A percentile compares a stretch with the other conserved stretches of the same genome.
Conservation (phyloP, 2,888 invertebrate genomes). For the Galeruca laticollis region DNA sequence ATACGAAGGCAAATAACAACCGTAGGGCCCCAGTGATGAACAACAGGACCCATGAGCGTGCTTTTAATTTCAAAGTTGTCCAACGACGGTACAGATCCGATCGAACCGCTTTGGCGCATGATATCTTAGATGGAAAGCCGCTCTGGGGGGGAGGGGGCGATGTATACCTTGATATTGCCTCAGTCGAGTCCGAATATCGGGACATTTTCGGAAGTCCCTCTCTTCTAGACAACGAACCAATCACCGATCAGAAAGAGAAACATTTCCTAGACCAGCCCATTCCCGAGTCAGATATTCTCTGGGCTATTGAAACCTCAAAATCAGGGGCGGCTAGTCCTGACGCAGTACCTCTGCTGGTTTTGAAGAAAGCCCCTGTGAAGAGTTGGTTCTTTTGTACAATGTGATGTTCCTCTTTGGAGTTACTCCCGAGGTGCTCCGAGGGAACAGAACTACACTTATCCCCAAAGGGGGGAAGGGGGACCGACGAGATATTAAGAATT, state of each 20-base stretch:
- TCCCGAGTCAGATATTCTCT: background rate
- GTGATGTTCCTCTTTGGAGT: slow-evolving; percentile 4
- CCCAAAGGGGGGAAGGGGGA: background rate
- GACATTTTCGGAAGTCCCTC: background rate
- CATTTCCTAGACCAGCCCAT: background rate
- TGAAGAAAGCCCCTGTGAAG: background rate
- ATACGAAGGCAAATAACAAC: background rate
- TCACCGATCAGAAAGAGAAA: background rate
- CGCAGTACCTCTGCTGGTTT: background rate
- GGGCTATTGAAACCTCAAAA: background rate
- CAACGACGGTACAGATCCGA: background rate
- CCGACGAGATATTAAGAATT: slow-evolving; percentile 44
- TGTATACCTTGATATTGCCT: background rate
- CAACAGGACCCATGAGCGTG: background rate
- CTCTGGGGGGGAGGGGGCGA: background rate
- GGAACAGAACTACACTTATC: background rate
- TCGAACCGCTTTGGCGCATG: background rate
- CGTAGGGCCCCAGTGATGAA: background rate
- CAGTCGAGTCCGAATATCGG: background rate
- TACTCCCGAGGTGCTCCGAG: background rate
- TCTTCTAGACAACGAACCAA: background rate
- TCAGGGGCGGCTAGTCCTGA: background rate
- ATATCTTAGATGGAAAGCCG: background rate
- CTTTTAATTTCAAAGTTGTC: background rate
- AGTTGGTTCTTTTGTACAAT: slow-evolving; percentile 2